These are phyloP conservation scores for Zaprionus gabonicus DNA, from an alignment of 1,140 invertebrate genomes.

Conservation along the genomic window DNA sequence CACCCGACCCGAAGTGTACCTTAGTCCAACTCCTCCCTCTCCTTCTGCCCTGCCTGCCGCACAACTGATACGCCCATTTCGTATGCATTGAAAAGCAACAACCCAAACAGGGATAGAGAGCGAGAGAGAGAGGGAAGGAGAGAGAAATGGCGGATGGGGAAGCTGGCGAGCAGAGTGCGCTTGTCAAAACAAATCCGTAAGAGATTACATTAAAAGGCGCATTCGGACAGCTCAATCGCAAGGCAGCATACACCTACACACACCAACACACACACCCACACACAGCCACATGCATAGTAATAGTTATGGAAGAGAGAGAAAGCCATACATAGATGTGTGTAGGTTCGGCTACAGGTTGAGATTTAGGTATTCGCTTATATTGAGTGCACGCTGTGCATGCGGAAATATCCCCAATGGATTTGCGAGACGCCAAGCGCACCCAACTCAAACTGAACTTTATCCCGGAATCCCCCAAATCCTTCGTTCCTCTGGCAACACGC, in stretches of 20 bases:
- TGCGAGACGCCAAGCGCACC: constrained; percentile 56
- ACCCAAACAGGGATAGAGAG: constrained; percentile 8
- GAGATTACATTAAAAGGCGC: constrained; percentile 81
- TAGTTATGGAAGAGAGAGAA: constrained; percentile 5
- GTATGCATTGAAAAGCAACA: constrained; percentile 67
- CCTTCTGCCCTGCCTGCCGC: constrained; percentile 22
- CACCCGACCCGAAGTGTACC: constrained; percentile 33
- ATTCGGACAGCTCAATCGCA: constrained; percentile 80
- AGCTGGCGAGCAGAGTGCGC: constrained; percentile 45
- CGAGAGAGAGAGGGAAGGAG: neutral
- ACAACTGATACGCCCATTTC: constrained; percentile 39
- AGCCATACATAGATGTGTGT: constrained; percentile 5
- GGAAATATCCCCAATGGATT: constrained; percentile 64
- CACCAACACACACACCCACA: constrained; percentile 11
- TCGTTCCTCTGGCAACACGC: constrained; percentile 27
- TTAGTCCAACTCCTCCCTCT: neutral
- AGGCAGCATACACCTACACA: constrained; percentile 57
- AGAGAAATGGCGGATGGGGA: neutral
- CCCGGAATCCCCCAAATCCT: constrained; percentile 15
- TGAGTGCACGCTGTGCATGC: constrained; percentile 36
- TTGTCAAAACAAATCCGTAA: constrained; percentile 82
- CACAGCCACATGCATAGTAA: neutral
- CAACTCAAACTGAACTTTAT: constrained; percentile 60
- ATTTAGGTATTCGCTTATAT: constrained; percentile 19
- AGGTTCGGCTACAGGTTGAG: constrained; percentile 2